phyloP scores from a whole-genome alignment of 2,797 vertebrate genomes.

The Leucoraja ocellata region DNA sequence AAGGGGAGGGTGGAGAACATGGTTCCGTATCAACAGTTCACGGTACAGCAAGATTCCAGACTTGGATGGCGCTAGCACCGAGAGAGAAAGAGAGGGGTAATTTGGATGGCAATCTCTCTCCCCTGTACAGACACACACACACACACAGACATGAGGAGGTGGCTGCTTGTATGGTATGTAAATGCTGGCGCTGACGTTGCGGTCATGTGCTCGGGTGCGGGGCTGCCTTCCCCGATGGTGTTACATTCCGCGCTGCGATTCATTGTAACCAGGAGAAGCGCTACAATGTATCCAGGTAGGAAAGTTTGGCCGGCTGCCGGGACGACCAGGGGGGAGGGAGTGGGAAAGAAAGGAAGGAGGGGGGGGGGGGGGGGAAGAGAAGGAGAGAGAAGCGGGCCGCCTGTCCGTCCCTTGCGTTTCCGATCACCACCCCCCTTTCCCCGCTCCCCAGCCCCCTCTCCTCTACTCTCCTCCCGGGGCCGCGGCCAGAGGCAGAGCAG shows the following conservation, averaged over 20 bases:
- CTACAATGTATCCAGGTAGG: no score
- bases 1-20: neutral
- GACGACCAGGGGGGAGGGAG: no score
- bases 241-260: neutral
- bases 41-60: neutral
- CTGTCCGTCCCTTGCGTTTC: no score
- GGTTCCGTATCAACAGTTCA: neutral
- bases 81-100: no score
- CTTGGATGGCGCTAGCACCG: neutral
- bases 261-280: neutral
- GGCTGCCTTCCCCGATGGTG: neutral
- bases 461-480: neutral
- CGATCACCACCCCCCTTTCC: no score
- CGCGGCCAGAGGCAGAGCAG: neutral
- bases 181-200: constrained; percentile 11
- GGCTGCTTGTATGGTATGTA: neutral
- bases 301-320: no score
- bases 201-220: constrained; percentile 16
- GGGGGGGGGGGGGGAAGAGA: no score
- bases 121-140: neutral
- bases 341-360: no score
- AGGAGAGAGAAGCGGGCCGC: no score
- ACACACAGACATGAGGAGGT: neutral
- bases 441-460: no score
- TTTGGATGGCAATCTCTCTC: neutral